Conservation (phyloP, 2,797 vertebrate genomes). For the Sebastes diploproa region DNA sequence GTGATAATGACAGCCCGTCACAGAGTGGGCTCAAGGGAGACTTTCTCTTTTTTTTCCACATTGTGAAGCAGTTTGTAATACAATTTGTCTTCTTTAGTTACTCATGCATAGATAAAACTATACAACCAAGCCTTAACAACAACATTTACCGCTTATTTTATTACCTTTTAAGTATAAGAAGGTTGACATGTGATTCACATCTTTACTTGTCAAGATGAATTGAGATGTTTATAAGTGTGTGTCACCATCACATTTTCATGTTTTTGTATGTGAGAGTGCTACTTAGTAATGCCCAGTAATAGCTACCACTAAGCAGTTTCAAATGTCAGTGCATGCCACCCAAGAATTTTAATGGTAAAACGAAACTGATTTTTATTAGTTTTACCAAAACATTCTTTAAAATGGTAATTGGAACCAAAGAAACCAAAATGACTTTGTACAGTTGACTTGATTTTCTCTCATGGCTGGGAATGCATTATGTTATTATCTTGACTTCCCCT, state of each 20-base stretch:
- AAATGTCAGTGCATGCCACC: slow-evolving; percentile 19
- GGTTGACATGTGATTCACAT: neutral
- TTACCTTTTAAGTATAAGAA: neutral
- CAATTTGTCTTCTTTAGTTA: neutral
- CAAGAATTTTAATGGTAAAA: slow-evolving; percentile 39
- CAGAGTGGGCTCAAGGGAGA: neutral
- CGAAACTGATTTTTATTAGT: slow-evolving; percentile 32
- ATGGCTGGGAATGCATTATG: slow-evolving; percentile 57
- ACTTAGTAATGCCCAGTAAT: slow-evolving; percentile 13
- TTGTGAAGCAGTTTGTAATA: neutral
- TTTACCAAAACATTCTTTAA: slow-evolving; percentile 36
- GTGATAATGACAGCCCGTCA: slow-evolving; percentile 54
- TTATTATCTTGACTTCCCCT: slow-evolving; percentile 57
- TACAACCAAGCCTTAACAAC: neutral
- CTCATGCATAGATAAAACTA: neutral
- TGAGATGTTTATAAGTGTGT: neutral
- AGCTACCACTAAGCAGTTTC: slow-evolving; percentile 9
- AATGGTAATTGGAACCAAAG: slow-evolving; percentile 54
- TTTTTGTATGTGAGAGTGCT: neutral
- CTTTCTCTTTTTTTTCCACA: slow-evolving; percentile 16
- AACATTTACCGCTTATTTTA: neutral
- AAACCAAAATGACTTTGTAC: slow-evolving; percentile 62
- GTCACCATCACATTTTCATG: neutral
- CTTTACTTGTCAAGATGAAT: neutral
- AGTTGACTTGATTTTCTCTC: slow-evolving; percentile 45